Conservation (phyloP, 2,888 invertebrate genomes). For the Liposcelis brunnea region DNA sequence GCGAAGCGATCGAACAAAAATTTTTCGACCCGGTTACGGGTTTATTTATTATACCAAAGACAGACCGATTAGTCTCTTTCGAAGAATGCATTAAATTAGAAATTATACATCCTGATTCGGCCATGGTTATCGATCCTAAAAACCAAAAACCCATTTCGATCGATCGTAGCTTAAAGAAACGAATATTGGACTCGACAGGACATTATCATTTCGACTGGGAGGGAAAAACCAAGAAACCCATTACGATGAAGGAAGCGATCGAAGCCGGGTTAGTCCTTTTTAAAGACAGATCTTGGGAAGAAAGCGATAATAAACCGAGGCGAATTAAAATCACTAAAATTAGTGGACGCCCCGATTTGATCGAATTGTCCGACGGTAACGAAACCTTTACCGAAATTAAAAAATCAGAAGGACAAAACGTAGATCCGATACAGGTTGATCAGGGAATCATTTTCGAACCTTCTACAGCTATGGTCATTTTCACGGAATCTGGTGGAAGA, state of each 20-base stretch:
- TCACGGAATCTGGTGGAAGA: conserved; percentile 44
- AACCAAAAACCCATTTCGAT: conserved; percentile 51
- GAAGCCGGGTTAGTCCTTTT: conserved; percentile 35
- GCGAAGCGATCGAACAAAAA: conserved; percentile 65
- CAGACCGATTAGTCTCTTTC: conserved; percentile 66
- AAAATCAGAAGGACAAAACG: conserved; percentile 25
- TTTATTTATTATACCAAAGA: conserved; percentile 68
- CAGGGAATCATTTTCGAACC: conserved; percentile 65
- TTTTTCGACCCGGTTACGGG: conserved; percentile 71
- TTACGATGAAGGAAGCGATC: conserved; percentile 62
- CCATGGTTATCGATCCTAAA: conserved; percentile 60
- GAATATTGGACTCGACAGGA: conserved; percentile 59
- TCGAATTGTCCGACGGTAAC: conserved; percentile 44
- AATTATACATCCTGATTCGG: conserved; percentile 71
- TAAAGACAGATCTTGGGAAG: conserved; percentile 11
- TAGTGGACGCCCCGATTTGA: conserved; percentile 49
- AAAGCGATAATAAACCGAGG: conserved; percentile 20
- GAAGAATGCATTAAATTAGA: conserved; percentile 74
- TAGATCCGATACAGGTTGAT: conserved; percentile 51
- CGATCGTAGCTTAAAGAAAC: conserved; percentile 55
- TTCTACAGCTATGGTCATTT: conserved; percentile 52
- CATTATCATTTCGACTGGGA: conserved; percentile 38
- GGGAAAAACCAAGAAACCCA: conserved; percentile 33
- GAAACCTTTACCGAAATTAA: conserved; percentile 33
- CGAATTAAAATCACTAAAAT: conserved; percentile 55